A percentile compares a stretch with the other conserved stretches of the same genome.
phyloP scores from a whole-genome alignment of 2,797 vertebrate species.

The Danio albolineatus region DNA sequence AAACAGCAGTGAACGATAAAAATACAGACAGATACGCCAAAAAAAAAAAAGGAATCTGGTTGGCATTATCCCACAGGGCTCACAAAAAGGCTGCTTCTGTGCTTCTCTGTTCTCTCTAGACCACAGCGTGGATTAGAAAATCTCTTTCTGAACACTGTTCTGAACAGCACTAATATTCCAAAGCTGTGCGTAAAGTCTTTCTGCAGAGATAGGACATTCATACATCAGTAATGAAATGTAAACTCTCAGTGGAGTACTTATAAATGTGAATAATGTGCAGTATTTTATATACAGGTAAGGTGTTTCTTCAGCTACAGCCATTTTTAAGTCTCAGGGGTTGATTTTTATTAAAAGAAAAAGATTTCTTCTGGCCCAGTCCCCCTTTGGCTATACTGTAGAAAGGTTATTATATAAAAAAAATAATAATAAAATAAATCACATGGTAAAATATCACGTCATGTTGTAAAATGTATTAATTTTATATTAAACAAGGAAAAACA shows the following conservation, averaged over 20 bases:
- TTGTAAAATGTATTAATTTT: too few relatives aligned
- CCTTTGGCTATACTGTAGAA: not conserved
- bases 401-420: not conserved
- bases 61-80: slow-evolving; percentile 37
- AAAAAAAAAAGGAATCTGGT: not conserved
- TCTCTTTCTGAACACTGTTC: slow-evolving; percentile 37
- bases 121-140: slow-evolving; percentile 38
- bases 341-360: slow-evolving; percentile 12
- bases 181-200: not conserved
- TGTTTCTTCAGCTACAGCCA: not conserved
- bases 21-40: not conserved
- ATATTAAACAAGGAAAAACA: too few relatives aligned
- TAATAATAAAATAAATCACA: too few relatives aligned
- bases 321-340: not conserved
- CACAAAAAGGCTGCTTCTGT: slow-evolving; percentile 48
- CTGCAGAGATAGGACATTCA: slow-evolving; percentile 7
- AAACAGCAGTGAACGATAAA: slow-evolving; percentile 1
- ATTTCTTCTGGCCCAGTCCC: not conserved
- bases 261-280: slow-evolving; percentile 14
- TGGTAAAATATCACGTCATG: too few relatives aligned
- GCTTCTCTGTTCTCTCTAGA: slow-evolving; percentile 45
- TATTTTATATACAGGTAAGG: not conserved
- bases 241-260: slow-evolving; percentile 29
- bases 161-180: slow-evolving; percentile 1
- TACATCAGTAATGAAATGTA: slow-evolving; percentile 3